Percentiles rank a stretch among this genome's conserved stretches.
Conservation (phyloP, 2,888 invertebrate species). For the Tachystola acroxantha region DNA sequence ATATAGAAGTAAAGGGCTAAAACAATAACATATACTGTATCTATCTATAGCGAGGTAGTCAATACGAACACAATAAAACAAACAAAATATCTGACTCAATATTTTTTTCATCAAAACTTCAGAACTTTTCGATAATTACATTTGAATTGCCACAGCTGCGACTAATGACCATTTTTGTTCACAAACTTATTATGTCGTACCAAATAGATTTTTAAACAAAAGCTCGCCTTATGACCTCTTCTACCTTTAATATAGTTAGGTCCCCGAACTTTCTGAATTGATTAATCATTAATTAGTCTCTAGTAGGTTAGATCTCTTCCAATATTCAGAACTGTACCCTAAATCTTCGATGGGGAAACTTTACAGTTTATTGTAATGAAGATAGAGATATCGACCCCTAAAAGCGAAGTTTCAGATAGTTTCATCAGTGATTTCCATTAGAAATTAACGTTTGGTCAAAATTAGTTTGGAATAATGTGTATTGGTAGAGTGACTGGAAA, state of each 20-base stretch:
- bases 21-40: no score
- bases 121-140: neutral
- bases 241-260: neutral
- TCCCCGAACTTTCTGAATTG: neutral
- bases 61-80: no score
- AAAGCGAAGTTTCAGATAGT: slow-evolving; percentile 14
- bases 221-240: neutral
- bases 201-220: neutral
- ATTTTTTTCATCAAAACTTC: no score
- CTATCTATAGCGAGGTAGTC: no score
- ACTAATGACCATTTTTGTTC: neutral
- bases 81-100: no score
- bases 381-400: slow-evolving; percentile 9
- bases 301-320: neutral
- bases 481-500: no score
- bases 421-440: slow-evolving; percentile 4
- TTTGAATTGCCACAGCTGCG: neutral
- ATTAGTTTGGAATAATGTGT: neutral
- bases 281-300: slow-evolving; percentile 2
- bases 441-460: slow-evolving; percentile 1
- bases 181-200: neutral
- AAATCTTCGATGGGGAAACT: slow-evolving; percentile 5
- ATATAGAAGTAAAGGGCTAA: no score
- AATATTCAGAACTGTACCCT: slow-evolving; percentile 1
- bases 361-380: slow-evolving; percentile 6